Base-by-base conservation (phyloP, 2,888 invertebrate genomes). In the Strigamia crassipes region DNA sequence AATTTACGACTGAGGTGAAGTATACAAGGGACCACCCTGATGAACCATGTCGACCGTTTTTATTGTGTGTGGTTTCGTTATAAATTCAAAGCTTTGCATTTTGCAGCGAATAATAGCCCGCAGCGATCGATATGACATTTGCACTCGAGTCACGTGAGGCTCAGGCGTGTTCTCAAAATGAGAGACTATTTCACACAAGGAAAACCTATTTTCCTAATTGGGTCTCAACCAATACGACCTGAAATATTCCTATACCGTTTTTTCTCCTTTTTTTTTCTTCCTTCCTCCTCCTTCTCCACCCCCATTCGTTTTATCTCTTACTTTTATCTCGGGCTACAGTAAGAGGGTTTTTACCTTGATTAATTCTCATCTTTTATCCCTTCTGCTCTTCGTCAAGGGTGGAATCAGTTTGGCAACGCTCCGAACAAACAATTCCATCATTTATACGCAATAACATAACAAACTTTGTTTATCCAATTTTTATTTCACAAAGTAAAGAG, bases 51-150 rank as follows among this genome's bases (percentile, higher is more conserved):
- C 73, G 15, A 61, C 73, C 31, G 23, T 73, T 73, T 73, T 73
- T 73, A 73, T 73, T 73, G 31, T 73, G 15, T 73, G 73, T 73
- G 73, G 73, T 73, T 56, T 73, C 27, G 73, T 73, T 73, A 73
- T 73, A 73, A 73, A 73, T 73, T 73, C 73, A 73, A 73, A 73
- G 73, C 73, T 73, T 73, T 73, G 73, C 73, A 73, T 73, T 73
- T 73, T 73, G 73, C 73, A 73, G 73, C 27, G 73, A 73, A 73
- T 73, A 73, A 73, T 73, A 73, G 73, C 73, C 73, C 31, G 73
- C 73, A 73, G 73, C 73, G 73, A 73, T 73, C 73, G 73, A 73
- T 73, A 73, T 73, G 73, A 73, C 73, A 73, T 73, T 73, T 73
- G 73, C 73, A 73, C 73, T 73, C 73, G 73, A 73, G 73, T 73